Conservation (phyloP, 2,888 invertebrate species). For the Apoda limacodes region DNA sequence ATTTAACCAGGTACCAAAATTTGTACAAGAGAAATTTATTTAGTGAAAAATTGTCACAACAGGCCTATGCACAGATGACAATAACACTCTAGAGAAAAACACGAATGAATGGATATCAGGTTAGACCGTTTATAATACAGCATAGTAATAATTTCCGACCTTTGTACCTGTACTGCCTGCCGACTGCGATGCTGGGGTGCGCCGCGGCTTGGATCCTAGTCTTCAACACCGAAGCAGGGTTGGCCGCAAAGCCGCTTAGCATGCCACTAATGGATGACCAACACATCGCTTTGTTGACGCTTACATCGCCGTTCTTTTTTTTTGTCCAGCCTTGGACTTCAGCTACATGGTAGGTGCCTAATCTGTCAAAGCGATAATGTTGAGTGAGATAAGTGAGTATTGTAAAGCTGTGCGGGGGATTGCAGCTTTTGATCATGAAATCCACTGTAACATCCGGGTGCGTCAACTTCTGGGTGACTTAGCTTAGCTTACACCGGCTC, state of each 20-base stretch:
- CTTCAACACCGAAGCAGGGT: constrained; percentile 85
- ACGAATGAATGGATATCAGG: not conserved
- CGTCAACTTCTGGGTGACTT: no score
- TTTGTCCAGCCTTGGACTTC: constrained; percentile 68
- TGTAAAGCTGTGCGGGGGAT: no score
- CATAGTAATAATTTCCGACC: constrained; percentile 27
- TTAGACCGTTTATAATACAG: not conserved
- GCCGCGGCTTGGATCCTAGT: constrained; percentile 82
- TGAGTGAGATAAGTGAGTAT: no score
- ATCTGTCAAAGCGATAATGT: no score
- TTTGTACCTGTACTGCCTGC: constrained; percentile 81
- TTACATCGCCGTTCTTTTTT: constrained; percentile 39
- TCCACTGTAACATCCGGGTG: no score
- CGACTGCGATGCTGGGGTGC: constrained; percentile 82
- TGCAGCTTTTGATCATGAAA: no score
- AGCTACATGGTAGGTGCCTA: constrained; percentile 75
- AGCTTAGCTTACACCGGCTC: no score
- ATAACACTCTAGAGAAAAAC: no score
- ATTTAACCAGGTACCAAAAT: no score
- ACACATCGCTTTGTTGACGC: constrained; percentile 41
- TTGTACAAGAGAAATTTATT: no score
- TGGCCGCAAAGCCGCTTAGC: constrained; percentile 76
- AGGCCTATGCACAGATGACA: not conserved
- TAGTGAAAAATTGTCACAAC: no score
- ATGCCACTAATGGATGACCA: constrained; percentile 71